A percentile compares a stretch with the other conserved stretches of the same genome.
These are phyloP conservation scores for Pedetes capensis DNA, from an alignment of 2,113 vertebrate genomes.

Conservation along the genomic window DNA sequence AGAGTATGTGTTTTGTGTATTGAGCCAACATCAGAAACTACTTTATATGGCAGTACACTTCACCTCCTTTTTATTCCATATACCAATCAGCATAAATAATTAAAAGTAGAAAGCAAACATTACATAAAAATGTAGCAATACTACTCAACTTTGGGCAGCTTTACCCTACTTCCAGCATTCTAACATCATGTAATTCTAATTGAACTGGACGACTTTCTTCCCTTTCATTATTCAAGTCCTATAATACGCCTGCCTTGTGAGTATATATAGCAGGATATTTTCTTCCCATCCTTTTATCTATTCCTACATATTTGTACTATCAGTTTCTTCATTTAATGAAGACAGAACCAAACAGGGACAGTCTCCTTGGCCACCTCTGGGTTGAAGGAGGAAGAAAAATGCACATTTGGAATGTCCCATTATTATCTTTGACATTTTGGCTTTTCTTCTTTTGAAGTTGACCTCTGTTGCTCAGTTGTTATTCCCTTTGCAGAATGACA, in stretches of 20 bases:
- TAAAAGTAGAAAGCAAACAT: constrained; percentile 34
- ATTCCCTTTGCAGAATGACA: constrained; percentile 24
- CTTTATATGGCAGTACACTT: not conserved
- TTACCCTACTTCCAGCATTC: not conserved
- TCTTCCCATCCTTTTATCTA: constrained; percentile 16
- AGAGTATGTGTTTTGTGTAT: not conserved
- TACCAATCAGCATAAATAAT: not conserved
- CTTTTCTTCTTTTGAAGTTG: constrained; percentile 5
- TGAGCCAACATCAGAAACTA: not conserved
- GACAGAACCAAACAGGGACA: not conserved
- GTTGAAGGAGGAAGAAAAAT: not conserved
- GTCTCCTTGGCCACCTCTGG: not conserved
- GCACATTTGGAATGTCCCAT: not conserved
- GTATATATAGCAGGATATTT: not conserved
- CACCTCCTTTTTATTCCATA: constrained; percentile 8
- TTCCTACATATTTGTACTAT: not conserved
- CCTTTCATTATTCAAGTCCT: not conserved
- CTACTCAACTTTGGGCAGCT: not conserved
- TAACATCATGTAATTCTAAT: not conserved
- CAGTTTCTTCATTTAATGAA: not conserved
- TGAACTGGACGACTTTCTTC: not conserved
- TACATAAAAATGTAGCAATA: not conserved
- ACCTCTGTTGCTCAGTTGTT: not conserved
- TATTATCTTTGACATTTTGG: not conserved
- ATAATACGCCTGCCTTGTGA: not conserved